Evolutionary conservation across 2,888 invertebrate species (phyloP).

Genomic region (Drosophila formosana): DNA sequence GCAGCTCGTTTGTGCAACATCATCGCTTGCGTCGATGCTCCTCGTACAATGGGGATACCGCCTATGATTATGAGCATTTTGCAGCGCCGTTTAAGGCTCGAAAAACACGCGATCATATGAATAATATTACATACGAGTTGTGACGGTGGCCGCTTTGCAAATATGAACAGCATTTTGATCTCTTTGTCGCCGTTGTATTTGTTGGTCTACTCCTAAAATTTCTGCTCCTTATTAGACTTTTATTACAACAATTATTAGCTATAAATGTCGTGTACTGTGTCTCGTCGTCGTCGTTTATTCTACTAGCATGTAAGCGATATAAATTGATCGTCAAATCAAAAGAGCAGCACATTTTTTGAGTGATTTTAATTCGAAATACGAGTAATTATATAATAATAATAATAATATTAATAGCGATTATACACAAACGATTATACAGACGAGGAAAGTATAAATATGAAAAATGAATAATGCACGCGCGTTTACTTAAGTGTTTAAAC

Average conservation of each 20-base stretch:
- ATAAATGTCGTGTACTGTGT: slow-evolving; percentile 64
- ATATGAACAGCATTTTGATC: slow-evolving; percentile 68
- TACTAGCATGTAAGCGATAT: slow-evolving; percentile 45
- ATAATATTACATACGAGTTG: slow-evolving; percentile 85
- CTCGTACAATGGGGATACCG: slow-evolving; percentile 79
- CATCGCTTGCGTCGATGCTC: slow-evolving; percentile 79
- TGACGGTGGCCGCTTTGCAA: slow-evolving; percentile 81
- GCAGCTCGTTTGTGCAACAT: slow-evolving; percentile 79
- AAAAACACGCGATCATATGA: slow-evolving; percentile 84
- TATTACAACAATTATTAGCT: slow-evolving; percentile 74
- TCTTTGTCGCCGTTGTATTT: slow-evolving; percentile 69
- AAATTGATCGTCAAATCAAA: slow-evolving; percentile 54
- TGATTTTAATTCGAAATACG: slow-evolving; percentile 71
- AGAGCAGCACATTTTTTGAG: slow-evolving; percentile 72
- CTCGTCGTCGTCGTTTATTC: slow-evolving; percentile 58
- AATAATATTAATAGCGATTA: slow-evolving; percentile 38
- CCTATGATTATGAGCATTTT: slow-evolving; percentile 82
- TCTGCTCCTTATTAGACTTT: slow-evolving; percentile 68
- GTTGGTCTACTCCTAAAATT: slow-evolving; percentile 56
- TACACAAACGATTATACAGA: slow-evolving; percentile 33
- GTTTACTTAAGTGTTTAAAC: slow-evolving; percentile 75
- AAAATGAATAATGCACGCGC: slow-evolving; percentile 62
- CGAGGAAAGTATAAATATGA: slow-evolving; percentile 37
- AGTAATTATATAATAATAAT: slow-evolving; percentile 36
- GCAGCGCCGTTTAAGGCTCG: slow-evolving; percentile 83